Base-by-base conservation (phyloP, 1,140 invertebrate species). In the Philopotamus ludificatus region DNA sequence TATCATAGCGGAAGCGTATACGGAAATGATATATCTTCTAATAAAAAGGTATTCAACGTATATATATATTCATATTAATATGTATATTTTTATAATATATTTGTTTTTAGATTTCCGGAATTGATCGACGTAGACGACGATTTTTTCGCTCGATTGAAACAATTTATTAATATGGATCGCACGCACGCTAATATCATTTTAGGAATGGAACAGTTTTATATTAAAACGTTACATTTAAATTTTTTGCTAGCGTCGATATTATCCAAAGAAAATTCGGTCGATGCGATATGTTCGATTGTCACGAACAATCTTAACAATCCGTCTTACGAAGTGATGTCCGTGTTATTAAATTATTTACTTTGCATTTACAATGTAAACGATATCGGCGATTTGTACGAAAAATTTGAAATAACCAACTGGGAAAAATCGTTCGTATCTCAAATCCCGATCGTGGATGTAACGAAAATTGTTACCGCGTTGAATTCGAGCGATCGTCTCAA, bases 361-460 rank as follows among this genome's bases (percentile, higher is more conserved):
- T 74, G 79, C 75, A 55, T 79, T 74, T 25, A 71, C 72, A 28
- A 49, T 65, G 4, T 3, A 73, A 7, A 42, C 72, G 44, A 45
- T 71, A 26, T 55, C 59, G 3, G 63, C 72, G 2, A 72, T 62
- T 8, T 55, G 73, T 8, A 50, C 23, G 3, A 70, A 65, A 57
- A 73, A 74, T 50, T 54, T 54, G 60, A 68, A 61, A 1, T 70
- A 12, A 34, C 42, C 15, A 50, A 65, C 10, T 50, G 18, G 10
- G 68, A 70, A 69, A 66, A 66, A 47, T 22, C 53, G 2, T 63
- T 66, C 23, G 47, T 63, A 3, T 8, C 1, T 10, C 72, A 75
- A 53, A 72, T 73, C 7, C 73, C 75, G 10, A 34, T 7, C 28
- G 73, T 73, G 0, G 58, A 69, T 1, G 75, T 77, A 60, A 47